Evolutionary conservation across 2,797 vertebrate genomes (phyloP).

Genomic region (Crocidura indochinensis): DNA sequence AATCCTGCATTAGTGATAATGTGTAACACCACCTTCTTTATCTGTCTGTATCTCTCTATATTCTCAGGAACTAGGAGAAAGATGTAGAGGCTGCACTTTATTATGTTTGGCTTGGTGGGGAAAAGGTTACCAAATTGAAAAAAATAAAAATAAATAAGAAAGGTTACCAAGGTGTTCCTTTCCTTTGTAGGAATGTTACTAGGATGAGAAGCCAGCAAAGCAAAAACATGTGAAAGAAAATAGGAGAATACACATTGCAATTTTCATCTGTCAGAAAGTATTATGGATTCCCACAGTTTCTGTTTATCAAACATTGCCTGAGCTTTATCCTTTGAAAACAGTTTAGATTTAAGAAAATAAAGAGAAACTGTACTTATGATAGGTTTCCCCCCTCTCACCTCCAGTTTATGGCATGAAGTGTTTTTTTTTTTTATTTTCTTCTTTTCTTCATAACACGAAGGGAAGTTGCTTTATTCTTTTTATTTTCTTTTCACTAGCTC

Average conservation of each 20-base stretch:
- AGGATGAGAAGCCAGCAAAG: neutral
- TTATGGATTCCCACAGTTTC: neutral
- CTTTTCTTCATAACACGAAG: neutral
- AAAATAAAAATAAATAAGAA: neutral
- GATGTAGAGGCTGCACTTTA: neutral
- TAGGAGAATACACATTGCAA: neutral
- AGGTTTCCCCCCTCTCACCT: neutral
- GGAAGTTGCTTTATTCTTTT: neutral
- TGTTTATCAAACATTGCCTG: neutral
- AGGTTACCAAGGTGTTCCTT: neutral
- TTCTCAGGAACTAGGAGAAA: neutral
- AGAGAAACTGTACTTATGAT: neutral
- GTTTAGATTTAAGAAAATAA: constrained; percentile 35
- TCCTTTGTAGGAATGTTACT: neutral
- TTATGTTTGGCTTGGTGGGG: neutral
- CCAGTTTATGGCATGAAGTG: neutral
- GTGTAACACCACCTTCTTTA: neutral
- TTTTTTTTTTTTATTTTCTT: neutral
- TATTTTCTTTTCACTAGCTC: neutral
- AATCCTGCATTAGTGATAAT: neutral
- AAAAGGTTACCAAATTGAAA: neutral
- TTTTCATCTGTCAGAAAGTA: neutral
- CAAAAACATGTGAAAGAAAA: constrained; percentile 24
- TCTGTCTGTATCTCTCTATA: neutral
- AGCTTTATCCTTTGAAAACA: constrained; percentile 31